Evolutionary conservation across 2,888 invertebrate genomes (phyloP).

Genomic region (Tinea pellionella): DNA sequence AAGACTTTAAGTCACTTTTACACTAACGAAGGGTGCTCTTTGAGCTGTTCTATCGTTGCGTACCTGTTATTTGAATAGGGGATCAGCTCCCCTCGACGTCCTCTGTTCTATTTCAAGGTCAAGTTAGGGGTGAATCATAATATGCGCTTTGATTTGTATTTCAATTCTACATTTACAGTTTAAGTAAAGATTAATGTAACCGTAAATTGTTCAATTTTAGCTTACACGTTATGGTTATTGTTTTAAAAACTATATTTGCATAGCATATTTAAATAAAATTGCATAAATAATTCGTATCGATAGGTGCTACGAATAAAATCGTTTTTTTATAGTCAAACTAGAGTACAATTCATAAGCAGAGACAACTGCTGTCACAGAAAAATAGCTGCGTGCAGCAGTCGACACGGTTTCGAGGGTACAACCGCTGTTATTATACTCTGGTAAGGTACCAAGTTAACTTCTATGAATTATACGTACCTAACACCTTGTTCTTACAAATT

Average conservation of each 20-base stretch:
- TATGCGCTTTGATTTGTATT: background rate
- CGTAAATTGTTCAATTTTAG: background rate
- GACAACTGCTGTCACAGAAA: too few species aligned
- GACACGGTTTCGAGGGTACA: too few species aligned
- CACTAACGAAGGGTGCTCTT: background rate
- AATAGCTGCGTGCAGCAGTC: too few species aligned
- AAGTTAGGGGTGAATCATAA: background rate
- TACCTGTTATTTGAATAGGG: constrained; percentile 6
- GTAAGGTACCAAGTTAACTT: too few species aligned
- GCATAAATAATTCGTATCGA: too few species aligned
- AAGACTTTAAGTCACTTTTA: background rate
- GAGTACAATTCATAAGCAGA: too few species aligned
- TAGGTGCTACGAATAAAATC: too few species aligned
- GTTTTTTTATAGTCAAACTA: too few species aligned
- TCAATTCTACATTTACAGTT: background rate
- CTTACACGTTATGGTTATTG: background rate
- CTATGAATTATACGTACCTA: too few species aligned
- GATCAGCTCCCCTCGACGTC: constrained; percentile 3
- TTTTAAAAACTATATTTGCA: background rate
- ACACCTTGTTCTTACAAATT: too few species aligned
- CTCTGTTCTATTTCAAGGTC: constrained; percentile 2
- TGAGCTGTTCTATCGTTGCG: background rate
- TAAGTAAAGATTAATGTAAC: background rate
- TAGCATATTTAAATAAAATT: too few species aligned
- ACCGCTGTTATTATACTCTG: too few species aligned